A percentile compares a stretch with the other conserved stretches of the same genome.
These are phyloP conservation scores for Columba livia DNA, from an alignment of 2,113 vertebrate species.

Conservation along the genomic window DNA sequence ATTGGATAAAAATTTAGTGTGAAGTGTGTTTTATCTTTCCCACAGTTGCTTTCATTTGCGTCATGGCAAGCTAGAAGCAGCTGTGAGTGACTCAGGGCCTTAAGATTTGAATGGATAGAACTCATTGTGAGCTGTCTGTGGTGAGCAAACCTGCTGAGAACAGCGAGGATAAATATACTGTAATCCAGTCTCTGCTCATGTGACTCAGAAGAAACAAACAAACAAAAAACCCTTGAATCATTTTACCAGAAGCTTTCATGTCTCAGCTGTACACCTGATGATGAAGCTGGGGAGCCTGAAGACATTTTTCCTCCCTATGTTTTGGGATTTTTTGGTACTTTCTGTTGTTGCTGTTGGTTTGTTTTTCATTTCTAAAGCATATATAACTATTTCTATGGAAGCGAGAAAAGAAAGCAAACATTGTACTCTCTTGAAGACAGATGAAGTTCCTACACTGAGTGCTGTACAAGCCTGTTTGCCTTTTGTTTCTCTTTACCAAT, in stretches of 20 bases:
- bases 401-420: neutral
- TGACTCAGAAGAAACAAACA: neutral
- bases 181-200: constrained; percentile 38
- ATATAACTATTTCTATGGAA: neutral
- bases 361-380: constrained; percentile 47
- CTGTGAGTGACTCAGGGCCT: neutral
- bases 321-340: neutral
- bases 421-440: neutral
- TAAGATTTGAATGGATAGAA: constrained; percentile 13
- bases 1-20: neutral
- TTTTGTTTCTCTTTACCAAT: constrained; percentile 28
- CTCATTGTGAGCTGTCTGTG: neutral
- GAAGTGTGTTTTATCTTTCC: neutral
- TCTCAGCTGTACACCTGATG: constrained; percentile 40
- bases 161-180: constrained; percentile 36
- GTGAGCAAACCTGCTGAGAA: constrained; percentile 50
- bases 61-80: neutral
- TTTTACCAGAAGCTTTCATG: constrained; percentile 28
- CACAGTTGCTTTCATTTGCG: neutral
- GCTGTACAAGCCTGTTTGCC: neutral
- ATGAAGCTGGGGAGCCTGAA: constrained; percentile 28
- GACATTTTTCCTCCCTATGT: constrained; percentile 23
- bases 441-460: neutral
- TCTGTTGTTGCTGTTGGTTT: constrained; percentile 5
- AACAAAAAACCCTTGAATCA: neutral